phyloP scores from a whole-genome alignment of 1,140 invertebrate genomes.

The Drosophila asahinai region DNA sequence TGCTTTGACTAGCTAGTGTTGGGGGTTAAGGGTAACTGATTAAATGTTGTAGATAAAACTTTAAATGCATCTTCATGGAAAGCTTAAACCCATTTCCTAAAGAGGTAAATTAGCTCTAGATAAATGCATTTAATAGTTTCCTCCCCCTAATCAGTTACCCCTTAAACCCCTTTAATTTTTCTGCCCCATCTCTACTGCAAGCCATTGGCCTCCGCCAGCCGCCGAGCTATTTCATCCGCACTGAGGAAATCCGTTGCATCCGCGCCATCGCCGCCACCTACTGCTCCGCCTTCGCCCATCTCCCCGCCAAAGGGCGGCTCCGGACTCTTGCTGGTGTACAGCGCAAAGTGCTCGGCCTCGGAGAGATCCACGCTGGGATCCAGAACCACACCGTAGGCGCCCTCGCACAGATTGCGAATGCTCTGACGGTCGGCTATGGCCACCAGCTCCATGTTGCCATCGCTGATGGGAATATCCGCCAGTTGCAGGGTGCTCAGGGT shows the following conservation, averaged over 20 bases:
- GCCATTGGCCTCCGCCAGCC: constrained; percentile 76
- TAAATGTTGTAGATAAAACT: no score
- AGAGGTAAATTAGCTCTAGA: no score
- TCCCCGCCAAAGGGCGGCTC: constrained; percentile 93
- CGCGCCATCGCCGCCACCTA: constrained; percentile 60
- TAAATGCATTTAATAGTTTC: not conserved
- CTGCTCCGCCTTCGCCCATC: constrained; percentile 88
- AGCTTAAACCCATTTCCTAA: no score
- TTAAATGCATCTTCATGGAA: not conserved
- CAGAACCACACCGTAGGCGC: constrained; percentile 75
- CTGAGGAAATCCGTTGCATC: constrained; percentile 88
- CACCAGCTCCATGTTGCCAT: constrained; percentile 84
- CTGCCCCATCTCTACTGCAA: constrained; percentile 36
- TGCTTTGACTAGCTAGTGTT: constrained; percentile 28
- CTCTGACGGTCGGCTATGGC: constrained; percentile 84
- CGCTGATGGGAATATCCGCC: constrained; percentile 80
- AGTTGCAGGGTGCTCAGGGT: constrained; percentile 83
- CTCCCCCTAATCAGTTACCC: constrained; percentile 5
- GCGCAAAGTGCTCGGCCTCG: constrained; percentile 94
- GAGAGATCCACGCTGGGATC: constrained; percentile 88
- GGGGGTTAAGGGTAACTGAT: constrained; percentile 16
- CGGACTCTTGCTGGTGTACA: constrained; percentile 93
- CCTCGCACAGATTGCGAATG: constrained; percentile 80
- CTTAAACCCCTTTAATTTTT: not conserved
- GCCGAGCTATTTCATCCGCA: constrained; percentile 76